Conservation (phyloP, 1,140 invertebrate genomes). For the Piezodorus guildinii region DNA sequence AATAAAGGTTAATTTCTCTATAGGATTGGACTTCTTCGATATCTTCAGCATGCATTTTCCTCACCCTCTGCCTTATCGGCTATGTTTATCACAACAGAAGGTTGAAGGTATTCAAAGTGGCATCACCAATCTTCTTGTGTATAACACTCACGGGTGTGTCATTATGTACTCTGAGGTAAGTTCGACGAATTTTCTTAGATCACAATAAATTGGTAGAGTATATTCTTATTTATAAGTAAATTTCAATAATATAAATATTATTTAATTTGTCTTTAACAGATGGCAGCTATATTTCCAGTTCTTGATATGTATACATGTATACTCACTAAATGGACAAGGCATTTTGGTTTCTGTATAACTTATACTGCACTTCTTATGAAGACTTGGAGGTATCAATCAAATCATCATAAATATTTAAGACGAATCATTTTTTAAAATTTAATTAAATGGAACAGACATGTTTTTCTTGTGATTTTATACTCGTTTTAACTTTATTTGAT, state of each 20-base stretch:
- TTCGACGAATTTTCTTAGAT: neutral
- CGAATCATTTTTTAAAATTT: too few relatives aligned
- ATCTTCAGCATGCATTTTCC: constrained; percentile 64
- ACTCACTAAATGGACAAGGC: constrained; percentile 79
- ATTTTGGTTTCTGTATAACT: constrained; percentile 82
- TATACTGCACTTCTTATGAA: constrained; percentile 86
- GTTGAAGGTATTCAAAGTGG: constrained; percentile 79
- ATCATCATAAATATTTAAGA: too few relatives aligned
- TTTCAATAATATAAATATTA: too few relatives aligned
- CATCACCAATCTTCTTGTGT: constrained; percentile 78
- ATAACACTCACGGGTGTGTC: constrained; percentile 77
- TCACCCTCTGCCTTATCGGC: constrained; percentile 57
- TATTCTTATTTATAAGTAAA: too few relatives aligned
- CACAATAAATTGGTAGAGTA: neutral
- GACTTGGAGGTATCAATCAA: constrained; percentile 62
- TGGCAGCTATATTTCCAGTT: constrained; percentile 80
- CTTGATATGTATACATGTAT: constrained; percentile 69
- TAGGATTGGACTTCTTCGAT: constrained; percentile 69
- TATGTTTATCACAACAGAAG: constrained; percentile 69
- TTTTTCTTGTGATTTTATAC: too few relatives aligned
- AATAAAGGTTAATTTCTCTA: neutral
- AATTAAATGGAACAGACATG: too few relatives aligned
- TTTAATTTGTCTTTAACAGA: constrained; percentile 41
- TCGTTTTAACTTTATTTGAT: too few relatives aligned
- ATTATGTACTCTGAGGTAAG: constrained; percentile 84